Evolutionary conservation across 2,113 vertebrate genomes (phyloP), one percentile per base, ranked within the genome.

Genomic region (Chloropsis cyanopogon): DNA sequence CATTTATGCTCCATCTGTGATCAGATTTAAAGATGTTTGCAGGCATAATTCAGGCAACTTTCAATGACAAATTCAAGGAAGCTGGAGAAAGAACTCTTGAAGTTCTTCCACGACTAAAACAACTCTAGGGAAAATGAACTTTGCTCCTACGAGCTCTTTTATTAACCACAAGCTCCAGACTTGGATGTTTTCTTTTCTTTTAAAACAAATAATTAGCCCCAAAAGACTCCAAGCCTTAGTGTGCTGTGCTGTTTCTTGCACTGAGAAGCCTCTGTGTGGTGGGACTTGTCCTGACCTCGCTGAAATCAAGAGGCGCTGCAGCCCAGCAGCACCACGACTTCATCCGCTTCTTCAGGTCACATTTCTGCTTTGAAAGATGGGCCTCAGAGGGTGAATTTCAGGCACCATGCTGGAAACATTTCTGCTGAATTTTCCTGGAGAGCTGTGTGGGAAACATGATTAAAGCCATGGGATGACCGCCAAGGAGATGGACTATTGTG

Each of bases 1-100:
- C 90, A 84, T 89, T 96, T 97, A 87, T 35, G 81, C 83, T 96
- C 96, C 96, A 96, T 95, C 93, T 96, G 95, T 92, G 92, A 93
- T 81, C 80, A 89, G 59, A 92, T 84, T 96, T 94, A 81, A 95
- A 93, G 72, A 96, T 69, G 88, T 86, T 96, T 91, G 37, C 60
- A 49, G 86, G 39, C 78, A 75, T 66, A 41, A 72, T 69, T 88
- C 69, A n/a, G 31, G 54, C 77, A 72, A 71, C 73, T 57, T 83
- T 94, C 86, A 73, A 77, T 65, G 79, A 75, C 82, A 88, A 86
- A 73, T 64, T 53, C 69, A 76, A 78, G 88, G 42, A 80, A 94
- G 56, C 23, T 64, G 41, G 21, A 82, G 54, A 83, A 94, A 86
- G 56, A 13, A 24, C 14, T 64, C 79, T 76, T 91, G 46, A 65